A percentile compares a stretch with the other conserved stretches of the same genome.
Evolutionary conservation across 2,797 vertebrate genomes (phyloP).

Genomic region (Micromesistius poutassou): DNA sequence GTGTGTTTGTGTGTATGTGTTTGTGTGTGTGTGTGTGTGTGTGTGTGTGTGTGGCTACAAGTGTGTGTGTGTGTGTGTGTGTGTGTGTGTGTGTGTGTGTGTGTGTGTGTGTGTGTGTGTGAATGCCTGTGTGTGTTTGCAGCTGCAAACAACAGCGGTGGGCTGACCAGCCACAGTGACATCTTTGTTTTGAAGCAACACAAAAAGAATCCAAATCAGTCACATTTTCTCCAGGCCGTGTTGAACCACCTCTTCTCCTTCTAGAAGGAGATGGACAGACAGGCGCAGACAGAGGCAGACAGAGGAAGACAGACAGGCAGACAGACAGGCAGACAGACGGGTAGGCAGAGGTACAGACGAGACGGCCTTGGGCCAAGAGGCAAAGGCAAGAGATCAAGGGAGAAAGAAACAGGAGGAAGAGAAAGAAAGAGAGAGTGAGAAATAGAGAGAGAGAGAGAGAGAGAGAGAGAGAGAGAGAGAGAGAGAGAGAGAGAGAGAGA

Average conservation of each 20-base stretch:
- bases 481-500: neutral
- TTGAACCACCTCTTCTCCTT: neutral
- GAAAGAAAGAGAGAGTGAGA: neutral
- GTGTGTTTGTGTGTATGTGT: conserved; percentile 13
- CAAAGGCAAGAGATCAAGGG: neutral
- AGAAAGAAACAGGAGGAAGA: neutral
- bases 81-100: conserved; percentile 16
- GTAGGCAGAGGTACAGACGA: neutral
- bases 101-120: conserved; percentile 11
- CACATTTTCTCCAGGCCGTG: conserved; percentile 22
- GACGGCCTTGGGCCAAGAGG: neutral
- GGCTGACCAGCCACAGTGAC: conserved; percentile 47
- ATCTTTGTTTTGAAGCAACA: conserved; percentile 54
- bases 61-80: conserved; percentile 5
- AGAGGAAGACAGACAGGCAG: neutral
- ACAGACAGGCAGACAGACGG: neutral
- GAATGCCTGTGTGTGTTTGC: conserved; percentile 21
- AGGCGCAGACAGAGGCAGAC: neutral
- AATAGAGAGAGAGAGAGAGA: neutral
- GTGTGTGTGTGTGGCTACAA: conserved; percentile 21
- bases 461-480: neutral
- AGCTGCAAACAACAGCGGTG: conserved; percentile 53
- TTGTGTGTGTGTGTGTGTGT: conserved; percentile 25
- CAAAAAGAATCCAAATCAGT: conserved; percentile 24
- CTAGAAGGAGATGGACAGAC: neutral